Conservation (phyloP, 1,140 invertebrate genomes). For the Calosoma granatense region DNA sequence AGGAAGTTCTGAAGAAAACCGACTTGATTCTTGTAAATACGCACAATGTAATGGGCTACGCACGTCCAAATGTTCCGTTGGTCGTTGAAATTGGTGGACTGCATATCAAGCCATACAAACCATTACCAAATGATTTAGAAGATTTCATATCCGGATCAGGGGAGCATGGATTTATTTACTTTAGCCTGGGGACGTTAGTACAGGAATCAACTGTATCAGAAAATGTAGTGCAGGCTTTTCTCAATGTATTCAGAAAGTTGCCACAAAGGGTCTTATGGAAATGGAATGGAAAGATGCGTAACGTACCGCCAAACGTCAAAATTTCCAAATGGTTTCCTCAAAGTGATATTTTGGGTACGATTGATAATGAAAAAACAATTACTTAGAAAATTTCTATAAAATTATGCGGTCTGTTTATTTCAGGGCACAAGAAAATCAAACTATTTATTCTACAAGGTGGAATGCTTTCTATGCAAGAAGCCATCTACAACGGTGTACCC, state of each 20-base stretch:
- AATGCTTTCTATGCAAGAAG: slow-evolving; percentile 1
- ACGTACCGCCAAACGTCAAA: slow-evolving; percentile 61
- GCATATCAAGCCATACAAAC: slow-evolving; percentile 61
- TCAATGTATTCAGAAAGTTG: slow-evolving; percentile 56
- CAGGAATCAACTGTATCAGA: slow-evolving; percentile 59
- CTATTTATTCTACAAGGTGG: slow-evolving; percentile 1
- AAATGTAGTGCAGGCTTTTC: slow-evolving; percentile 48
- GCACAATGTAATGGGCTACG: slow-evolving; percentile 47
- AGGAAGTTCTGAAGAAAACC: neutral
- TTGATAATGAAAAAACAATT: neutral
- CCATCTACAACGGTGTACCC: neutral
- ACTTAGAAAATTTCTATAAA: neutral
- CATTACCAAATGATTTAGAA: slow-evolving; percentile 50
- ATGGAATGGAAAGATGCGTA: slow-evolving; percentile 45
- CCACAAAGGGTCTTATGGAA: slow-evolving; percentile 70
- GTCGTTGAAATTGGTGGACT: slow-evolving; percentile 75
- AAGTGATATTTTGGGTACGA: slow-evolving; percentile 61
- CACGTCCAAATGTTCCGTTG: slow-evolving; percentile 60
- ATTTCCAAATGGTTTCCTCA: slow-evolving; percentile 68
- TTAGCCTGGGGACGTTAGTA: slow-evolving; percentile 71
- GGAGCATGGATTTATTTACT: slow-evolving; percentile 62
- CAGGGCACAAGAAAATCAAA: neutral
- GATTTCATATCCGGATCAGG: slow-evolving; percentile 54
- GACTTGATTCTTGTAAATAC: neutral
- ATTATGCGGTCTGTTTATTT: slow-evolving; percentile 3